Percentiles rank a stretch among this genome's conserved stretches.
Evolutionary conservation across 2,888 invertebrate genomes (phyloP).

Genomic region (Thelaira solivaga): DNA sequence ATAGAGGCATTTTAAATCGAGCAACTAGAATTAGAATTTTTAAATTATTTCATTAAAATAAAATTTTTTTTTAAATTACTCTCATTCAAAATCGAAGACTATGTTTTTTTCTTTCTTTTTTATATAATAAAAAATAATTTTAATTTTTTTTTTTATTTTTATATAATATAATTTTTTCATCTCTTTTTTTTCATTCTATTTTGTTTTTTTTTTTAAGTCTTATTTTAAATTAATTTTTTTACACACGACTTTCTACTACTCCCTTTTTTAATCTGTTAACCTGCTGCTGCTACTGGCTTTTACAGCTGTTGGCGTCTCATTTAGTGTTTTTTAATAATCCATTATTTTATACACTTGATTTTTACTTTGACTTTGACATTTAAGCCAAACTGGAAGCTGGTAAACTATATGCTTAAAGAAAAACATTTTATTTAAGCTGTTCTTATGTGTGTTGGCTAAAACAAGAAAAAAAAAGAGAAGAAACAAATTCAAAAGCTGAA

Average conservation of each 20-base stretch:
- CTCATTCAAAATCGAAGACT: too few species aligned
- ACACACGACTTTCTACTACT: neutral
- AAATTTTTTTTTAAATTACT: too few species aligned
- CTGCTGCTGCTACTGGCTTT: constrained; percentile 55
- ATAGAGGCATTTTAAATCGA: too few species aligned
- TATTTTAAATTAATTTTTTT: neutral
- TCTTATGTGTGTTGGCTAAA: constrained; percentile 44
- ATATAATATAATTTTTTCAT: too few species aligned
- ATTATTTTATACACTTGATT: constrained; percentile 54
- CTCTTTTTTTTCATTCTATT: neutral
- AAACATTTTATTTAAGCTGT: constrained; percentile 17
- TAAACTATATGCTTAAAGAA: constrained; percentile 5
- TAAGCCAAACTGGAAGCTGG: constrained; percentile 31
- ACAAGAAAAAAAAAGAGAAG: too few species aligned
- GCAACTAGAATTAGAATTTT: too few species aligned
- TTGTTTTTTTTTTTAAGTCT: neutral
- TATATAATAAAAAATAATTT: too few species aligned
- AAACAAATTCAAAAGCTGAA: constrained; percentile 1
- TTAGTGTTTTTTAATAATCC: constrained; percentile 53
- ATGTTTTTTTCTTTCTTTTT: too few species aligned
- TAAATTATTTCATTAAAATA: too few species aligned
- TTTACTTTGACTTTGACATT: constrained; percentile 53
- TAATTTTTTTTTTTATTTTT: too few species aligned
- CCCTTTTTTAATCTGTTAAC: constrained; percentile 18
- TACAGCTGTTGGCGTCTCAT: constrained; percentile 53